Base-by-base conservation (phyloP, 2,113 vertebrate species). In the Muscicapa adusta region DNA sequence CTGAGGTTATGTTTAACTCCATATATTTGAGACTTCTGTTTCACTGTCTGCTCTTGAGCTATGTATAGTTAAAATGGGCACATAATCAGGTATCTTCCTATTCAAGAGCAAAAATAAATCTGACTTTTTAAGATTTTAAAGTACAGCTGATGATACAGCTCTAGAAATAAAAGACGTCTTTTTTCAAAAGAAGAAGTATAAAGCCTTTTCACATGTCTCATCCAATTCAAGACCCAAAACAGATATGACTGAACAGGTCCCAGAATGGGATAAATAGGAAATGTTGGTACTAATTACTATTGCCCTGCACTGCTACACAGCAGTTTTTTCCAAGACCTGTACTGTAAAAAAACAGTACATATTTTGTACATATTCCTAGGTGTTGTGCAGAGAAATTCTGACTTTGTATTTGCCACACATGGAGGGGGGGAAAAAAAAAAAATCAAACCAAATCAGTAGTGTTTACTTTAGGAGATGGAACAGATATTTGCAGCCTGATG, bases 1-100 rank as follows among this genome's bases (percentile, higher is more conserved):
- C 68, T 96, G 96, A 97, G 98, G 97, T 97, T 97, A 96, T 96
- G 94, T 97, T 98, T 98, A 98, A 98, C 98, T 95, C 63, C 34
- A n/a, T 96, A 34, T 82, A 88, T 97, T 74, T 94, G 90, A 84
- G 72, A 65, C 78, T 71, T 95, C 71, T 63, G 65, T 92, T 91
- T 93, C 83, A 47, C 22, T 48, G 78, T 68, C 62, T 31, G 70
- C 83, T 94, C 57, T 78, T 29, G 19, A 60, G 85, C 36, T 73
- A 26, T 79, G 68, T 42, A 63, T 51, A 71, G 34, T 70, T 92
- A 57, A 97, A 84, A 81, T 7, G 22, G 82, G 54, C 51, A 65
- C 2, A 20, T 89, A 81, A 87, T 62, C 36, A 51, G 15, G 13
- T 53, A 67, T 45, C n/a, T 79, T 76, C 33, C 34, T 54, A 23